Conservation (phyloP, 2,113 vertebrate genomes). For the Genyomyrus donnyi region DNA sequence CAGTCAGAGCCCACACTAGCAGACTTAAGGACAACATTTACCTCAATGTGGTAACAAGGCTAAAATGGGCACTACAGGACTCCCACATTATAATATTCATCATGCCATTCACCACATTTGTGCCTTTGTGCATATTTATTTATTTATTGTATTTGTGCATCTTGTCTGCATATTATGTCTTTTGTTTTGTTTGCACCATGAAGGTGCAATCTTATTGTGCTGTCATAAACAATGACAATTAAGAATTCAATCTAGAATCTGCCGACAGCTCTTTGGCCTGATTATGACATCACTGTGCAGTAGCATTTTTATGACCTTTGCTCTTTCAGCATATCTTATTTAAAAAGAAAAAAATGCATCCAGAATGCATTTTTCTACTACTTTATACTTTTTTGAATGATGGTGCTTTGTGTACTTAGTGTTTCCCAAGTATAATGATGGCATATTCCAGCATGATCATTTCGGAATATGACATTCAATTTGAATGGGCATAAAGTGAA, state of each 20-base stretch:
- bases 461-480: not conserved
- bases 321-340: not conserved
- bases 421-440: not conserved
- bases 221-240: not conserved
- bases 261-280: not conserved
- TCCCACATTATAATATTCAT: not conserved
- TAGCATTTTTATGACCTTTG: not conserved
- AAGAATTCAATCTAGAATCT: not conserved
- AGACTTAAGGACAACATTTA: not conserved
- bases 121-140: not conserved
- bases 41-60: not conserved
- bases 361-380: not conserved
- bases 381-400: not conserved
- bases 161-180: not conserved
- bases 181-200: not conserved
- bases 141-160: not conserved
- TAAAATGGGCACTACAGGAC: not conserved
- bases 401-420: not conserved
- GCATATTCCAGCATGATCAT: not conserved
- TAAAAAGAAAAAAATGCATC: not conserved
- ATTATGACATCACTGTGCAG: not conserved
- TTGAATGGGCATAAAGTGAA: not conserved
- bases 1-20: not conserved
- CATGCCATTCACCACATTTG: not conserved
- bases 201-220: not conserved